A percentile compares a stretch with the other conserved stretches of the same genome.
phyloP scores from a whole-genome alignment of 2,888 invertebrate species.

The Ochropleura plecta region DNA sequence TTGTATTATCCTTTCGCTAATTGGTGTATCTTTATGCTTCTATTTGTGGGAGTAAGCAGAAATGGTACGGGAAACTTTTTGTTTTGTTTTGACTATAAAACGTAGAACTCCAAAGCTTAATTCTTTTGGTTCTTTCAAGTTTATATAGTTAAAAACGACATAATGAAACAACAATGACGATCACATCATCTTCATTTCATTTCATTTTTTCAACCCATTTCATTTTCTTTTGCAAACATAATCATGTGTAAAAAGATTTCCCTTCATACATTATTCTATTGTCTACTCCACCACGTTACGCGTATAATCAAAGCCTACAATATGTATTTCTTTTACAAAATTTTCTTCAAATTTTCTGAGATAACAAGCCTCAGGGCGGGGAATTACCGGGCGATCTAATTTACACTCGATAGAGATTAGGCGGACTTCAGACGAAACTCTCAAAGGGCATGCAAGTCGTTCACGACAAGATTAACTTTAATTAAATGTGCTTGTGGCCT shows the following conservation, averaged over 20 bases:
- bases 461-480: conserved; percentile 17
- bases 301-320: conserved; percentile 41
- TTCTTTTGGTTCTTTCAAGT: not conserved
- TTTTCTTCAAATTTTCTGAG: conserved; percentile 33
- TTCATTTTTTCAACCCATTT: too few relatives aligned
- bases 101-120: not conserved
- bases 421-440: conserved; percentile 17
- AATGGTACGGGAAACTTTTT: not conserved
- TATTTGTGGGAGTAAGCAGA: not conserved
- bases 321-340: conserved; percentile 39
- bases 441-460: not conserved
- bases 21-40: conserved; percentile 22
- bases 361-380: conserved; percentile 36
- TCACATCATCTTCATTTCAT: too few relatives aligned
- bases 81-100: not conserved
- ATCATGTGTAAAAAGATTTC: conserved; percentile 1
- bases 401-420: conserved; percentile 46
- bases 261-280: conserved; percentile 29
- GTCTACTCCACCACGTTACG: conserved; percentile 22
- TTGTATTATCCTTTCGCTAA: conserved; percentile 34
- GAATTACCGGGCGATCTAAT: conserved; percentile 52
- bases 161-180: not conserved
- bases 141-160: too few relatives aligned
- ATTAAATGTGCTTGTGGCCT: conserved; percentile 26
- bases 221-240: not conserved